A percentile compares a stretch with the other conserved stretches of the same genome.
Conservation (phyloP, 2,113 vertebrate genomes). For the Bubo blakistoni region DNA sequence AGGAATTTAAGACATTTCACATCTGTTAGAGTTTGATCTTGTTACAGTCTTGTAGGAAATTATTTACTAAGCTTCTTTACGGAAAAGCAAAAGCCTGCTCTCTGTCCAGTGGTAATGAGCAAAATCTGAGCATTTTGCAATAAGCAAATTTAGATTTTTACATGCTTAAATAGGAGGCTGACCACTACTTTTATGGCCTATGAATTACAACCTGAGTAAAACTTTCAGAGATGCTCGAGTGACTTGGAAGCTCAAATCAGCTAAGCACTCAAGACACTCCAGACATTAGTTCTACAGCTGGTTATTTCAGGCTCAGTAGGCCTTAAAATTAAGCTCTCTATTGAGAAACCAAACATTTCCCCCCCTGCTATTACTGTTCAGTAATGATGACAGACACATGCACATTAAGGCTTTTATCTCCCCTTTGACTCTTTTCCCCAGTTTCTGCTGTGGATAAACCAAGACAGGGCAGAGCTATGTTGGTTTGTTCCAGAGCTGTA, state of each 20-base stretch:
- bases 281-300: not conserved
- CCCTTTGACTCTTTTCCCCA: not conserved
- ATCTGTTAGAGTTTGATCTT: not conserved
- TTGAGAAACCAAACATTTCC: not conserved
- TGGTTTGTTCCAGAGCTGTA: not conserved
- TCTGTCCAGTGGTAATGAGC: not conserved
- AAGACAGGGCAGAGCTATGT: accelerated
- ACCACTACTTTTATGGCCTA: not conserved
- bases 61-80: not conserved
- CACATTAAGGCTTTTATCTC: not conserved
- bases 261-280: accelerated
- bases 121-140: not conserved
- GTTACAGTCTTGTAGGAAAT: not conserved
- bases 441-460: not conserved
- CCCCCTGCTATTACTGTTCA: not conserved
- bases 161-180: not conserved
- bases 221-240: not conserved
- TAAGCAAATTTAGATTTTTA: not conserved
- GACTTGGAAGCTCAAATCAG: not conserved
- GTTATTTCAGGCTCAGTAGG: not conserved
- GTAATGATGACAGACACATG: not conserved
- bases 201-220: not conserved
- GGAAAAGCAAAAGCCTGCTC: not conserved
- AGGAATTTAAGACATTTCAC: slow-evolving; percentile 2
- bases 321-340: not conserved